Base-by-base conservation (phyloP, 2,113 vertebrate species). In the Oryzias woworae region DNA sequence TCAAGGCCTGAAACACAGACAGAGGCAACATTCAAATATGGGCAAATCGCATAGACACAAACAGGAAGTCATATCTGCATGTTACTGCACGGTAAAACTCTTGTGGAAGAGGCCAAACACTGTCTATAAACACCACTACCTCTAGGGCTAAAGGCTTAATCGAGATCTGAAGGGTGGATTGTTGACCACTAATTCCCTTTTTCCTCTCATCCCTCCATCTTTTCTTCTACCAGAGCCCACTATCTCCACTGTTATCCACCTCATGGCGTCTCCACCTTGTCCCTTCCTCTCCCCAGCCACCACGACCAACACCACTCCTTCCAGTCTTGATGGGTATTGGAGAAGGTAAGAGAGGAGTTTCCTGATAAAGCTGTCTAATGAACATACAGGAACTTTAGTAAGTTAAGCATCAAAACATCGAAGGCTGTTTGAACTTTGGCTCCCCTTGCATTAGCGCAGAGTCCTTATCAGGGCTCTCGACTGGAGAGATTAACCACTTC, bases 391-490 rank as follows among this genome's bases (percentile, higher is more conserved):
- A 93, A 92, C 88, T 92, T 92, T 84, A 76, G 89, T 91, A 91
- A 92, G 92, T 92, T 92, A 92, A 92, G 89, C 92, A 92, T 92
- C 90, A 89, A 92, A 90, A 93, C 92, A 92, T 93, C 82, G 91
- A 91, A 92, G 90, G 81, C 84, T 80, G 90, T 90, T 91, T 92
- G 91, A 92, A 92, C 91, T 92, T 89, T 92, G 91, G 92, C 92
- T 90, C 84, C 73, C 63, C 77, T 75, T 87, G 89, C 85, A 90
- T 92, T 92, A 91, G 90, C 4, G 87, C 77, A 48, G 73, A 61
- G 86, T 80, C 86, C 87, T 92, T 93, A 93, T 93, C 90, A 78
- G 86, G 76, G 73, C 75, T 72, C 72, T 88, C 87, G 84, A 90
- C 87, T 65, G 82, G 80, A 83, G 91, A 93, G 92, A 93, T 93